Base-by-base conservation (phyloP, 2,888 invertebrate genomes). In the Volucella inflata region DNA sequence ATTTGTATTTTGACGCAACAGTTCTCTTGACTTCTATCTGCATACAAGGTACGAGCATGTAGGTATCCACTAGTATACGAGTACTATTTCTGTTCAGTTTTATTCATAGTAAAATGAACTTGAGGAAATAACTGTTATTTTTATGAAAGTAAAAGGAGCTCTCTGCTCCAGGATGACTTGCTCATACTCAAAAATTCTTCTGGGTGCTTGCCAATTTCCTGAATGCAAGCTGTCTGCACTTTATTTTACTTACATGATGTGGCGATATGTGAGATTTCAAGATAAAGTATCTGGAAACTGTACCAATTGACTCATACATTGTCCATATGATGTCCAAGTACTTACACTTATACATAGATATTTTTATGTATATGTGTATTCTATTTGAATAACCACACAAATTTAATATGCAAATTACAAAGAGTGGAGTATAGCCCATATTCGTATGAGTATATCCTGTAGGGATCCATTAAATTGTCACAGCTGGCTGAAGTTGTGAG, bases 351-450 rank as follows among this genome's bases (percentile, higher is more conserved):
- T 17, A n/a, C 55, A 42, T 42, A 17, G 16, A 30, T 16, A 30
- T 16, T 8, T 16, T 6, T 16, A 40, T 38, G 44, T 30, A 14
- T 42, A 62, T 72, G 40, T 42, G 44, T 70, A 65, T 67, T 71
- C 38, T 50, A 50, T 55, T 46, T 50, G 71, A 71, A 38, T 67
- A 67, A 17, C 75, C 75, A 51, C 68, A 65, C 30, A 70, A 74
- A 84, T 84, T 78, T 79, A 59, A 64, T 70, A 84, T 84, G 79
- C 70, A 84, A 84, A 84, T 79, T 84, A 64, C 68, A 60, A 64
- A 51, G 46, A 70, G 68, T 11, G 30, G 30, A 30, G 6, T 30
- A 60, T 59, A 55, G 70, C 64, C 64, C 71, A 72, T 44, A 71
- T 71, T 64, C 30, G 55, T 46, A 72, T 38, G 30, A 1, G 30